phyloP scores from a whole-genome alignment of 2,888 invertebrate species.

The Stictocephala bisonia region DNA sequence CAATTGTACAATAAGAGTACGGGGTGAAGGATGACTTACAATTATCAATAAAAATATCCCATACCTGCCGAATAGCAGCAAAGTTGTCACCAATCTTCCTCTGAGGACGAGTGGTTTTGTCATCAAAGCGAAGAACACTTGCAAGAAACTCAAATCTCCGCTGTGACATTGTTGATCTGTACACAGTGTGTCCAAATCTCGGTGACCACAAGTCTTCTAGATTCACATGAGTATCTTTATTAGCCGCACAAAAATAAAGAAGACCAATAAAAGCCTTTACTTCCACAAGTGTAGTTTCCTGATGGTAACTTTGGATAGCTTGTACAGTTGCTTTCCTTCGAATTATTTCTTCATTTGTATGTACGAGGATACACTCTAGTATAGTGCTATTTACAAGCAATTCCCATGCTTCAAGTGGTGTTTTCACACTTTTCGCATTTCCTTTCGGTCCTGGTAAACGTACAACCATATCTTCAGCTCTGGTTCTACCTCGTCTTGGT shows the following conservation, averaged over 20 bases:
- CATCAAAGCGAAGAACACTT: conserved; percentile 46
- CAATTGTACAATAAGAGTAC: conserved; percentile 31
- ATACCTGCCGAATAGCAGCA: conserved; percentile 50
- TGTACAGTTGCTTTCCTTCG: background rate
- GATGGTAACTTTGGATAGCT: conserved; percentile 12
- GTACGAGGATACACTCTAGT: background rate
- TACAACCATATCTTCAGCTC: conserved; percentile 15
- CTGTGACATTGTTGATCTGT: conserved; percentile 38
- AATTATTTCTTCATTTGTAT: conserved; percentile 17
- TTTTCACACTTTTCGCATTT: conserved; percentile 3
- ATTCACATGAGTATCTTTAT: conserved; percentile 30
- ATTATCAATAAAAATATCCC: conserved; percentile 48
- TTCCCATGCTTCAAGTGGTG: conserved; percentile 20
- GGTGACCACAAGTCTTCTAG: conserved; percentile 45
- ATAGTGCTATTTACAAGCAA: conserved; percentile 11
- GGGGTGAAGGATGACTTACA: conserved; percentile 47
- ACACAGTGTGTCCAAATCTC: conserved; percentile 34
- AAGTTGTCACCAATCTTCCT: conserved; percentile 48
- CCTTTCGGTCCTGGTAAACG: conserved; percentile 24
- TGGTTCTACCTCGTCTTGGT: conserved; percentile 3
- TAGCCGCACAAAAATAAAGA: conserved; percentile 8
- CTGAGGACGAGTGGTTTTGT: conserved; percentile 33
- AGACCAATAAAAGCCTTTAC: conserved; percentile 31
- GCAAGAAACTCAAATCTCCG: conserved; percentile 46
- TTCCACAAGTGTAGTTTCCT: conserved; percentile 1